Base-by-base conservation (phyloP, 1,140 invertebrate species). In the Dendroctonus valens region DNA sequence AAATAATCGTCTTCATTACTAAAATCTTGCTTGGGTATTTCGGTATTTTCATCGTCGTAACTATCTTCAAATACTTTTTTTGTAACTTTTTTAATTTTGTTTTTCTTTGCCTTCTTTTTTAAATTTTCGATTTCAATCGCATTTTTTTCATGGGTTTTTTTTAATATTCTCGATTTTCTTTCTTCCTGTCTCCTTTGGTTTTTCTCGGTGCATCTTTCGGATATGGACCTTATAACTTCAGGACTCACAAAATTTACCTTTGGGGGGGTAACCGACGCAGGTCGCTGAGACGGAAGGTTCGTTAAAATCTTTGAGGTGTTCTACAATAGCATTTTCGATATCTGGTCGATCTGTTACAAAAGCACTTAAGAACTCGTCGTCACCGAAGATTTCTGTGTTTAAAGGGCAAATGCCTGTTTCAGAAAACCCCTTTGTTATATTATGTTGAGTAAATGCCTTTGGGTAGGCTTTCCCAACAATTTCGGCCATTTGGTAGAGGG, bases 341-440 rank as follows among this genome's bases (percentile, higher is more conserved):
- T n/a, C n/a, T n/a, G 65, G 59, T 38, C 66, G 50, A 15, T 68
- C 50, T 49, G 59, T 67, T 55, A 67, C 58, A 49, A 60, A 60
- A 41, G 62, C 14, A 11, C 54, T 60, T 15, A 69, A 41, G 40
- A 70, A 70, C 11, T 70, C 69, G 59, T 61, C 50, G 26, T 68
- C 51, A 9, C 26, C 53, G 54, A 70, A 70, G 51, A 70, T 65
- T 51, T 69, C 44, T 65, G 59, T 44, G 51, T 70, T 70, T 41
- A 69, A 3, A 6, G 64, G 64, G 51, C 48, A 69, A 49, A 70
- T 39, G 6, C 69, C 59, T 14, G 11, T 64, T 6, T 64, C 66
- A 40, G 57, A 26, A 51, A 68, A 68, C 14, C 60, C 67, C 37
- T 59, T 63, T 14, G 41, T 44, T 26, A 63, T 63, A 41, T 68